Evolutionary conservation across 2,888 invertebrate species (phyloP), one percentile per base, ranked within the genome.

Genomic region (Acleris literana): DNA sequence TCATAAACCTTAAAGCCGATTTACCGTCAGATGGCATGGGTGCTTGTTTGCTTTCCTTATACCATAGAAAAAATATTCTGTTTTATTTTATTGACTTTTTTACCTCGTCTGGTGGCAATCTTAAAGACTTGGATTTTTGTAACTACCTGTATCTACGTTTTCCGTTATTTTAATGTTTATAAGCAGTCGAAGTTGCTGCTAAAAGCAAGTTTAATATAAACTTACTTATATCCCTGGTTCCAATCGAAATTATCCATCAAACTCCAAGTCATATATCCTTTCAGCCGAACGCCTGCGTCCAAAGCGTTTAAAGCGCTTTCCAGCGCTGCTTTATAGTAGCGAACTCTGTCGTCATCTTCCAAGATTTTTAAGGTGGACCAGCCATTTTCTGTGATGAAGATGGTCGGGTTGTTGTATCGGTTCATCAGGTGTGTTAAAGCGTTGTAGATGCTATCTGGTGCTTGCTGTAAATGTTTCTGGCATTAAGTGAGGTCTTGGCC

Each of bases 211-310:
- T 6, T 29, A 29, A 7, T 7, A 43, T 43, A 11, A 16, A 76
- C 86, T 85, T 78, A 90, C 83, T 76, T 79, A 74, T 92, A 94
- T 29, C 94, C 94, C 52, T 71, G 69, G 3, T 76, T 72, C 93
- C 93, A 94, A 77, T 94, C 94, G 71, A 94, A 93, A 73, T 93
- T 93, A 72, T 94, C 94, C 78, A 94, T 81, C 1, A 94, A 78
- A 25, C 92, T 92, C 93, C 94, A 94, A n/a, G 86, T 86, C 2
- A 88, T 87, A 77, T 93, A 94, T 0, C 90, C 93, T 55, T 70
- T 71, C 4, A 88, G 77, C 60, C 86, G 78, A 59, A 84, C 84
- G 0, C 80, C 80, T 43, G 84, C 82, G 55, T 80, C 74, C 1
- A 86, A 74, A 2, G 88, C 86, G 17, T 81, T 72, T 46, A 84